Evolutionary conservation across 2,113 vertebrate species (phyloP), one percentile per base, ranked within the genome.

Genomic region (Globicephala melas): DNA sequence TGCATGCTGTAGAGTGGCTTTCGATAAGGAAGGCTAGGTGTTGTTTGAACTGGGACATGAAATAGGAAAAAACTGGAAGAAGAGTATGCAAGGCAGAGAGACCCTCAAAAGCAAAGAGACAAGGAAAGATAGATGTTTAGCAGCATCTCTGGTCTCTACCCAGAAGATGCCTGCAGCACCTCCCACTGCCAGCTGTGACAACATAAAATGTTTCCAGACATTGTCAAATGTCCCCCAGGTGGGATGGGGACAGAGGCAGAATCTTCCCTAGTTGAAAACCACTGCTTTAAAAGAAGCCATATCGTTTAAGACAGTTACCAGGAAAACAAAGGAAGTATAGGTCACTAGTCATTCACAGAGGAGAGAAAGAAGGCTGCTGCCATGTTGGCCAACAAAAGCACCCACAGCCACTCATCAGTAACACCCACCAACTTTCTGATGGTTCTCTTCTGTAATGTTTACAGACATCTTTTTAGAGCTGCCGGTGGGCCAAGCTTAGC

Each of bases 391-490:
- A 98, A 98, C 97, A 98, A 33, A 95, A 93, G 71, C 95, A 97
- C 91, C 80, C 41, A 92, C 36, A 86, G 95, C 70, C 95, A 81
- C 98, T 98, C 98, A 84, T 96, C 92, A 97, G 95, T 79, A 83
- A 88, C 79, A 53, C 8, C 68, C 89, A 97, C 97, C 97, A 87
- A 93, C 94, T 84, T 97, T 74, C 84, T 86, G 97, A 90, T 36
- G 76, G 62, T 97, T 89, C 97, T 95, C 79, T 95, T 65, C 71
- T 77, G 95, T 91, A 96, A 80, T 98, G 97, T 98, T 98, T 98
- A 98, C 98, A 98, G 97, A 98, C 97, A 98, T 98, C 98, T 98
- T 98, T 97, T 98, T 86, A 87, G 89, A 96, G 96, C 90, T 58
- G 23, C 62, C 55, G 84, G 89, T 60, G 95, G 74, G 93, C 92